A percentile compares a stretch with the other conserved stretches of the same genome.
Evolutionary conservation across 53 echinoderm and acorn worm species (phyloP).

Genomic region (Patiria pectinifera): DNA sequence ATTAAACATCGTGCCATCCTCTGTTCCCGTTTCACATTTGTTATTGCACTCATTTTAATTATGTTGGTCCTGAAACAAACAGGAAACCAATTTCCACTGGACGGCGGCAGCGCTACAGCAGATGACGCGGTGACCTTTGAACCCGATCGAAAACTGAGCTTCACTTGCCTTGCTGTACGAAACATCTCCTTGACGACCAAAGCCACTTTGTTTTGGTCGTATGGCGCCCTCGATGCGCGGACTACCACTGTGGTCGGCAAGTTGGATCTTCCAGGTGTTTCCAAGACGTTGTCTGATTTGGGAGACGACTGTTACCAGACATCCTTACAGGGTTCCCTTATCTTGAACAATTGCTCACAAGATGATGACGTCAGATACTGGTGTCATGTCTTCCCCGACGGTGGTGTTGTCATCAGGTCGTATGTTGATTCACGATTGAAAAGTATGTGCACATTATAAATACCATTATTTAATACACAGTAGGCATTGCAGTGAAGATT

Average conservation of each 20-base stretch:
- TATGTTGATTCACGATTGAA: constrained; percentile 6
- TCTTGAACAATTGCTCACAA: too few species aligned
- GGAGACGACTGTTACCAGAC: background rate
- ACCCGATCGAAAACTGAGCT: background rate
- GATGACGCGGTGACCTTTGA: background rate
- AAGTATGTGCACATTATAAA: background rate
- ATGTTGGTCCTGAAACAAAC: background rate
- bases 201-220: constrained; percentile 14
- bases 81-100: constrained; percentile 32
- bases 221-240: background rate
- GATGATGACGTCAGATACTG: too few species aligned
- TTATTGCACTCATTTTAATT: too few species aligned
- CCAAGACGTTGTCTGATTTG: background rate
- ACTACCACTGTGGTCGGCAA: constrained; percentile 2
- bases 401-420: background rate
- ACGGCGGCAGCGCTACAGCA: background rate
- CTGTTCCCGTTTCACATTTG: too few species aligned
- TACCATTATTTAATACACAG: background rate
- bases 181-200: background rate
- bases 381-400: too few species aligned
- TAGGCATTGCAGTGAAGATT: too few species aligned
- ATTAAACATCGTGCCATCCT: too few species aligned
- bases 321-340: too few species aligned
- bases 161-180: background rate
- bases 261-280: background rate